Evolutionary conservation across 2,113 vertebrate genomes (phyloP), one percentile per base, ranked within the genome.

Genomic region (Otolemur garnettii): DNA sequence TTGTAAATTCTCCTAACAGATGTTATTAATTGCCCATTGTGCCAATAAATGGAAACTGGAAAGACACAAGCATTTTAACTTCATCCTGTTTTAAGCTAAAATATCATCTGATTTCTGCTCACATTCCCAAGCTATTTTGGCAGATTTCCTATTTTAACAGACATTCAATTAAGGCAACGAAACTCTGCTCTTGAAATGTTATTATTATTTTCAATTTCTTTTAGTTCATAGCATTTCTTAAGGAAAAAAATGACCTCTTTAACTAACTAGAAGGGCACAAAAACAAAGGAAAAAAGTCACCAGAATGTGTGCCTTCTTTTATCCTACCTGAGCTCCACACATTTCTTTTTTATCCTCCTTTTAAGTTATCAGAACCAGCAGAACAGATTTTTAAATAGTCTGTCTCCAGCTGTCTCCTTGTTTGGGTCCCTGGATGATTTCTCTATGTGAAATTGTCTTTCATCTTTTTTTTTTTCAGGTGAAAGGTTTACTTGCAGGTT

Each of bases 321-420:
- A 59, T 24, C 24, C 26, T 92, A 38, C 90, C 35, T 85, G 69
- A 68, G 72, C 9, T 77, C 64, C 45, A 17, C 9, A 62, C 17
- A 19, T 9, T 50, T 50, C 57, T 17, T 91, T 91, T 95, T 84
- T 93, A 72, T 68, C 33, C 19, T 95, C 87, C 91, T 93, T 80
- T 97, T 22, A 93, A 95, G 83, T 97, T 91, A 30, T 53, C 19
- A 79, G 82, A 90, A 96, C 21, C 17, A 90, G 33, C 55, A 78
- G 82, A 94, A 55, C 62, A 91, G 69, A 93, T 87, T 97, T 97
- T 97, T 96, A 96, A 97, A 97, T 95, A 97, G 96, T 85, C 81
- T 74, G 0, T 95, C 66, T 97, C 95, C 96, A 95, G 78, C 90
- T 89, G 90, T 97, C 79, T 96, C 83, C 91, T 95, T 95, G 79